Evolutionary conservation across 2,888 invertebrate species (phyloP).

Genomic region (Margaritifera margaritifera): DNA sequence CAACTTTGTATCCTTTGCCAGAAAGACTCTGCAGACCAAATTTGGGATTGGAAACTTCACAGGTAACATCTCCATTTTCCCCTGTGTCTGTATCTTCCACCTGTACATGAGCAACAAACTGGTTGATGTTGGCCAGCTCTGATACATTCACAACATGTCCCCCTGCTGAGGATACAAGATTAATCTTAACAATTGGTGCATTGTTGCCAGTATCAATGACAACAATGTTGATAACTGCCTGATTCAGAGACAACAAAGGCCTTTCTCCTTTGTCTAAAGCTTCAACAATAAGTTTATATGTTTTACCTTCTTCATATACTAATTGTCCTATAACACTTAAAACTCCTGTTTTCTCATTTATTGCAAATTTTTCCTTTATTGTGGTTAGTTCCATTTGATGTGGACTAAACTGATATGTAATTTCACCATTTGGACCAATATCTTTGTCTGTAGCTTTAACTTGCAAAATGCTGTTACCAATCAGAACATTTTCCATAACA

Average conservation of each 20-base stretch:
- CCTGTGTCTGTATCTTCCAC: slow-evolving; percentile 67
- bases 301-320: slow-evolving; percentile 52
- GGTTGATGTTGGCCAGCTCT: slow-evolving; percentile 58
- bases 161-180: slow-evolving; percentile 36
- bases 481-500: slow-evolving; percentile 40
- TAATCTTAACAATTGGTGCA: slow-evolving; percentile 80
- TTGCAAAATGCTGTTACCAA: slow-evolving; percentile 42
- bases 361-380: slow-evolving; percentile 46
- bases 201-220: slow-evolving; percentile 93
- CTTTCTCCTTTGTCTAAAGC: slow-evolving; percentile 56
- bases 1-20: slow-evolving; percentile 62
- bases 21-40: slow-evolving; percentile 53
- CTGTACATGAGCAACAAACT: slow-evolving; percentile 65
- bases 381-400: slow-evolving; percentile 42
- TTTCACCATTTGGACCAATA: slow-evolving; percentile 47
- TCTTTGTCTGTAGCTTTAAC: slow-evolving; percentile 76
- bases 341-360: slow-evolving; percentile 55
- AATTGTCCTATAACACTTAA: slow-evolving; percentile 53
- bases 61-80: slow-evolving; percentile 48
- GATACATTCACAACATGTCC: slow-evolving; percentile 47
- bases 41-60: slow-evolving; percentile 36
- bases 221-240: slow-evolving; percentile 51
- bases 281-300: slow-evolving; percentile 54
- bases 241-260: slow-evolving; percentile 44
- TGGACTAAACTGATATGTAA: slow-evolving; percentile 65